A percentile compares a stretch with the other conserved stretches of the same genome.
These are phyloP conservation scores for Myocastor coypus DNA, from an alignment of 2,113 vertebrate species.

Conservation along the genomic window DNA sequence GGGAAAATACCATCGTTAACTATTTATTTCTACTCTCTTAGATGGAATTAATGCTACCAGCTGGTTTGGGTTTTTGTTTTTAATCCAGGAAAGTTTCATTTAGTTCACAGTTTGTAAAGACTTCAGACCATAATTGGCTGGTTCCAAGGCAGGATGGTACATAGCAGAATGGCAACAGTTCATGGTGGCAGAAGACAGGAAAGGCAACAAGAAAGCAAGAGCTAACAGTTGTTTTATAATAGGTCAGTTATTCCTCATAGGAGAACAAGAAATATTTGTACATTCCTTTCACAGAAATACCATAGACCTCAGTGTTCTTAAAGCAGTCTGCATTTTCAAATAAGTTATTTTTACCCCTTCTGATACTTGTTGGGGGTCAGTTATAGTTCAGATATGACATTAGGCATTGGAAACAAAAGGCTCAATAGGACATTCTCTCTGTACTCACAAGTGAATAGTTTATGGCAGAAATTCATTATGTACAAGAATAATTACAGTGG, in stretches of 20 bases:
- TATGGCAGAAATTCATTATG: not conserved
- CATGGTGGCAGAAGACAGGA: too few relatives aligned
- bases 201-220: too few relatives aligned
- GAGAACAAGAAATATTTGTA: slow-evolving; percentile 20
- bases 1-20: not conserved
- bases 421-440: not conserved
- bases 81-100: too few relatives aligned
- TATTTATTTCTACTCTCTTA: not conserved
- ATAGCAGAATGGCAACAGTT: too few relatives aligned
- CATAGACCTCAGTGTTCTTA: not conserved
- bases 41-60: not conserved
- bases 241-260: not conserved
- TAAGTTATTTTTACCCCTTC: not conserved
- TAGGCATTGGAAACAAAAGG: not conserved
- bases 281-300: not conserved
- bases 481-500: not conserved
- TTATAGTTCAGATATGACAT: not conserved
- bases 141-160: too few relatives aligned
- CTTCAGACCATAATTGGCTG: too few relatives aligned
- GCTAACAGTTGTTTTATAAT: not conserved
- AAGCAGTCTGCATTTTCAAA: not conserved
- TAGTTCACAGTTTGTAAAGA: too few relatives aligned
- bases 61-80: not conserved
- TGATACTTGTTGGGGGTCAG: not conserved
- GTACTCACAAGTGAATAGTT: not conserved